Evolutionary conservation across 2,797 vertebrate species (phyloP), one percentile per base, ranked within the genome.

Genomic region (Amblyopsis hoosieri): DNA sequence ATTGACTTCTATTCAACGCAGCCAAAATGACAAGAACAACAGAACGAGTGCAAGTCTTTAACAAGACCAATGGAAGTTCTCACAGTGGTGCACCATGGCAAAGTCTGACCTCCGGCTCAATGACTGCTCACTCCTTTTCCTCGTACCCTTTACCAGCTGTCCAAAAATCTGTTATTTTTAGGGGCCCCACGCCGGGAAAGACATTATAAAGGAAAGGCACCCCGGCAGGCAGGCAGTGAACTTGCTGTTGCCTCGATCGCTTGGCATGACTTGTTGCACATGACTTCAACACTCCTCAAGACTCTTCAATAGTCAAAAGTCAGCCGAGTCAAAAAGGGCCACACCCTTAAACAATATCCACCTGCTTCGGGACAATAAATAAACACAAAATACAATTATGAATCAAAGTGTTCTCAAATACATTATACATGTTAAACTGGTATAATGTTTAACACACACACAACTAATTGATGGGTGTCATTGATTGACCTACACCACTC

Each of bases 101-200:
- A 58, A 11, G 54, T 48, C 19, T 3, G 14, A 33, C 17, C 60
- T 54, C 60, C 13, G 42, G 10, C 60, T 59, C 31, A 72, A 50
- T 19, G 10, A 17, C 23, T 29, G 59, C n/a, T 15, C 49, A 14
- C 54, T n/a, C 31, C 3, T 13, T 31, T 64, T 51, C 55, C 31
- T 59, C 51, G 33, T 57, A 15, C 54, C 54, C 50, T 12, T 3
- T 29, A 58, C 62, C 65, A 45, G 52, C 57, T 64, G 42, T 61
- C 56, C 56, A 53, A 60, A 57, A 31, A 2, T 8, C 9, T 3
- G 14, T 66, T 53, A 59, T 62, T 66, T 74, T 71, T 66, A 54
- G 69, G 2, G 9, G 15, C 14, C 66, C 29, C 17, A 45, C n/a
- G 55, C 11, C 23, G 19, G 8, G 29, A 42, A 55, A 55, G 12